Percentiles rank a stretch among this genome's conserved stretches.
These are phyloP conservation scores for Gari tellinella DNA, from an alignment of 2,888 invertebrate genomes.

Conservation along the genomic window DNA sequence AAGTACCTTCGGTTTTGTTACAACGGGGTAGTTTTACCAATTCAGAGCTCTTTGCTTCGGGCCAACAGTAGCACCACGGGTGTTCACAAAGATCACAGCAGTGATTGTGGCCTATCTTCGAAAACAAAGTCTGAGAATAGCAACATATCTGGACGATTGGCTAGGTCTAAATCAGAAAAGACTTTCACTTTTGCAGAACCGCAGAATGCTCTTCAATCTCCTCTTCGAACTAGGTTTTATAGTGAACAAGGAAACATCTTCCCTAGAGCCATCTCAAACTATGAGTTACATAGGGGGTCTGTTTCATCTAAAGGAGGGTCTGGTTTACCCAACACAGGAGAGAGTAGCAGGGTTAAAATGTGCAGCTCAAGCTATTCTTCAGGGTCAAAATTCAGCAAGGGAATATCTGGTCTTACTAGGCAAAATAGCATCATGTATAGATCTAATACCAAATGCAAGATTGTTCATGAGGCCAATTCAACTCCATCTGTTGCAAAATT, in stretches of 20 bases:
- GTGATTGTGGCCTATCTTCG: slow-evolving; percentile 22
- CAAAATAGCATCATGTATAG: slow-evolving; percentile 37
- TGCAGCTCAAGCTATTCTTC: slow-evolving; percentile 1
- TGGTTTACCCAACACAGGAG: slow-evolving; percentile 33
- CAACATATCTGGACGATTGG: slow-evolving; percentile 45
- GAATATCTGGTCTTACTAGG: slow-evolving; percentile 26
- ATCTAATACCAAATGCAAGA: slow-evolving; percentile 40
- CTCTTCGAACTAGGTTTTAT: slow-evolving; percentile 50
- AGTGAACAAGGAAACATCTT: slow-evolving; percentile 43
- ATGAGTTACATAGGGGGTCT: slow-evolving; percentile 31
- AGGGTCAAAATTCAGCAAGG: slow-evolving; percentile 15
- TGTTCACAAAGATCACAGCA: slow-evolving; percentile 26
- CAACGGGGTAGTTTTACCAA: slow-evolving; percentile 4
- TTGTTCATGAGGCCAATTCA: no score
- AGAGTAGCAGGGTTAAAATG: slow-evolving; percentile 3
- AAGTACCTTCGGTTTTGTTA: slow-evolving; percentile 11
- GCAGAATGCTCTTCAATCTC: slow-evolving; percentile 23
- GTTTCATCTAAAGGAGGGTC: slow-evolving; percentile 21
- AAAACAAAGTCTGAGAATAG: slow-evolving; percentile 16
- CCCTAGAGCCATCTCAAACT: slow-evolving; percentile 28
- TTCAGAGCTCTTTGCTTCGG: slow-evolving; percentile 28
- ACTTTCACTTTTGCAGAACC: slow-evolving; percentile 23
- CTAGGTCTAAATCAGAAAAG: slow-evolving; percentile 25
- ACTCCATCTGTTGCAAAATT: slow-evolving; percentile 14
- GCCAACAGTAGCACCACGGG: slow-evolving; percentile 15